Evolutionary conservation across 1,140 invertebrate species (phyloP).

Genomic region (Scaptomyza hsui): DNA sequence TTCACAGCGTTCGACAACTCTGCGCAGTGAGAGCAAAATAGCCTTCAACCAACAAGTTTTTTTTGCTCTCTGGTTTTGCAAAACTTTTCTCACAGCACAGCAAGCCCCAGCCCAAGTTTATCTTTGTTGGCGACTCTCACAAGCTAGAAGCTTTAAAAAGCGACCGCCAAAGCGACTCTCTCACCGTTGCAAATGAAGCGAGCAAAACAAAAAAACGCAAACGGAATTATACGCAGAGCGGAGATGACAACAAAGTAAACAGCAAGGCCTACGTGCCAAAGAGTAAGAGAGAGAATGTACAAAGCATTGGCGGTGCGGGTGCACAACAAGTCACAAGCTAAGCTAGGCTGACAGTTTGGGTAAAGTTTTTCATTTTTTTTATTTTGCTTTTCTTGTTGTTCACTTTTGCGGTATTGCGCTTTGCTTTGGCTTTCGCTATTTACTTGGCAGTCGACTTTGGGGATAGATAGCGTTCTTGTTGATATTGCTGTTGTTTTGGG

Average conservation of each 20-base stretch:
- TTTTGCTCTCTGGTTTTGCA: constrained; percentile 40
- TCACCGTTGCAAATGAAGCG: constrained; percentile 44
- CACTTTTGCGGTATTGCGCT: constrained; percentile 60
- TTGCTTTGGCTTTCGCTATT: constrained; percentile 42
- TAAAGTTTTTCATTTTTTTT: constrained; percentile 9
- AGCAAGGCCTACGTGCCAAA: constrained; percentile 32
- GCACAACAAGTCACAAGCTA: constrained; percentile 30
- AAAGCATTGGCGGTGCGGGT: constrained; percentile 16
- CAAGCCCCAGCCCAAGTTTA: constrained; percentile 24
- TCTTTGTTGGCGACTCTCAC: constrained; percentile 1
- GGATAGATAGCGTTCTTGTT: constrained; percentile 9
- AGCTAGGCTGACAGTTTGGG: constrained; percentile 21
- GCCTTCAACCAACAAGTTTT: constrained; percentile 64
- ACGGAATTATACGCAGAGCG: constrained; percentile 32
- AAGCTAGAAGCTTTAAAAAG: constrained; percentile 4
- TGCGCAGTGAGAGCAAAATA: constrained; percentile 44
- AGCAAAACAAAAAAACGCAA: constrained; percentile 72
- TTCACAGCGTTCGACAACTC: constrained; percentile 31
- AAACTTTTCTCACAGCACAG: constrained; percentile 30
- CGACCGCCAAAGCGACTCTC: constrained; percentile 21
- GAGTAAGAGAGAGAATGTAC: constrained; percentile 21
- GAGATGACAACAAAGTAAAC: constrained; percentile 58
- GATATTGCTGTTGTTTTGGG: constrained; percentile 15
- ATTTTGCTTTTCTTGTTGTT: constrained; percentile 30
- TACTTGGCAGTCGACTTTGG: constrained; percentile 28